Conservation (phyloP, 2,113 vertebrate genomes). For the Scopus umbretta region DNA sequence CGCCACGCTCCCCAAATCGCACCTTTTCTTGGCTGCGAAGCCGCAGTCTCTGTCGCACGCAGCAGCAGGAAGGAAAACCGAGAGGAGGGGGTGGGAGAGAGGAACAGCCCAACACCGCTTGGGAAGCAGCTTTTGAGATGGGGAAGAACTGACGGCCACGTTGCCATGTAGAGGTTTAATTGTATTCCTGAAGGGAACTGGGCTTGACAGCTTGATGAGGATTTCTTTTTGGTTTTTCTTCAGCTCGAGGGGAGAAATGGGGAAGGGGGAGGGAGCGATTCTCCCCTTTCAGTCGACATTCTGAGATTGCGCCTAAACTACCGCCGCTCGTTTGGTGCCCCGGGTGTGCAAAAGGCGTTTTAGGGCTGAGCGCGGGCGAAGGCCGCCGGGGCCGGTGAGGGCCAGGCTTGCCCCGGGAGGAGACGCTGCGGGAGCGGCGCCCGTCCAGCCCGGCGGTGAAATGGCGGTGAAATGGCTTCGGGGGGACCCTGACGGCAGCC, state of each 20-base stretch:
- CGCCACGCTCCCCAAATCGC: neutral
- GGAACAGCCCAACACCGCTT: neutral
- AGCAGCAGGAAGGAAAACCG: neutral
- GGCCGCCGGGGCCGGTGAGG: neutral
- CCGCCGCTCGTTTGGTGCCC: neutral
- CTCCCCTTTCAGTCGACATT: neutral
- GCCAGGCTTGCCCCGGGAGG: neutral
- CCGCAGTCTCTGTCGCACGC: neutral
- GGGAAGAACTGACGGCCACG: neutral
- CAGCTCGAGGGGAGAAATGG: neutral
- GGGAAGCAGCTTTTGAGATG: neutral
- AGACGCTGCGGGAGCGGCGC: neutral
- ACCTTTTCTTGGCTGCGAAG: conserved; percentile 54
- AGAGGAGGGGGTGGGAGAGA: neutral
- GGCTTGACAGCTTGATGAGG: neutral
- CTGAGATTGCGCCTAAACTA: neutral
- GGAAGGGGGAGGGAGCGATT: neutral
- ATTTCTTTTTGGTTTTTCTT: neutral
- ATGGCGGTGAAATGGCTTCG: neutral
- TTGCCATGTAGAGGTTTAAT: neutral
- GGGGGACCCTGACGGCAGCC: neutral
- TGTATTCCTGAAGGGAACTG: neutral
- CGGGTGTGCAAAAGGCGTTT: neutral
- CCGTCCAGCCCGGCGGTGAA: neutral
- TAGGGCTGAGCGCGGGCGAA: neutral